Percentiles rank a stretch among this genome's conserved stretches.
Evolutionary conservation across 2,888 invertebrate species (phyloP).

Genomic region (Catonia carolina): DNA sequence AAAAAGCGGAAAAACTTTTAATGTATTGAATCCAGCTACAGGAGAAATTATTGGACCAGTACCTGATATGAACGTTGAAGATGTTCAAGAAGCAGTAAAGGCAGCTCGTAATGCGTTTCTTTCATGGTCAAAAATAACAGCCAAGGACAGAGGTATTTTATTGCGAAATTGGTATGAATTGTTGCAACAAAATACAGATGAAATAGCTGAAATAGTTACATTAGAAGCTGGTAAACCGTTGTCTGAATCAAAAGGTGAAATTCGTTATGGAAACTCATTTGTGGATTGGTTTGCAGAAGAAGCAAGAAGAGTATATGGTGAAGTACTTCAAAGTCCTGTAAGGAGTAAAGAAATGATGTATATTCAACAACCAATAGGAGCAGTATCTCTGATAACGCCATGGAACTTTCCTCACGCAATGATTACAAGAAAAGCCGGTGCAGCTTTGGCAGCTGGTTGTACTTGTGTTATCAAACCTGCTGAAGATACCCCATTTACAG

Average conservation of each 20-base stretch:
- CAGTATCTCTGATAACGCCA: conserved; percentile 48
- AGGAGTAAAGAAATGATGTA: conserved; percentile 7
- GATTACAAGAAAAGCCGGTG: conserved; percentile 93
- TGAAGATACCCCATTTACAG: conserved; percentile 93
- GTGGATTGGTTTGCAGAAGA: conserved; percentile 96
- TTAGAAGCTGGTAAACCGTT: conserved; percentile 87
- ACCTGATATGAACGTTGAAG: conserved; percentile 74
- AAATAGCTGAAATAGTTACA: conserved; percentile 71
- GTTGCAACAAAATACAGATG: conserved; percentile 62
- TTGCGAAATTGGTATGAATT: conserved; percentile 73
- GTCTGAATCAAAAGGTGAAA: conserved; percentile 77
- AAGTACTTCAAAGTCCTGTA: conserved; percentile 12
- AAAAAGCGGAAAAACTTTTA: conserved; percentile 57
- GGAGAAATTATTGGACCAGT: conserved; percentile 64
- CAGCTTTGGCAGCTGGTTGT: conserved; percentile 91
- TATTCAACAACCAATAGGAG: conserved; percentile 46
- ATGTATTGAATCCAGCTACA: conserved; percentile 72
- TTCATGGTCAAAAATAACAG: conserved; percentile 71
- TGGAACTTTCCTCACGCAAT: conserved; percentile 76
- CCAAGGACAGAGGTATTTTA: conserved; percentile 52
- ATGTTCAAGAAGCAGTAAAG: conserved; percentile 66
- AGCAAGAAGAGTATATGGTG: conserved; percentile 65
- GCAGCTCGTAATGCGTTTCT: conserved; percentile 69
- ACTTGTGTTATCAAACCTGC: conserved; percentile 90
- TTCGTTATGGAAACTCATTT: conserved; percentile 84